Conservation (phyloP, 2,797 vertebrate genomes). For the Thalassophryne amazonica region DNA sequence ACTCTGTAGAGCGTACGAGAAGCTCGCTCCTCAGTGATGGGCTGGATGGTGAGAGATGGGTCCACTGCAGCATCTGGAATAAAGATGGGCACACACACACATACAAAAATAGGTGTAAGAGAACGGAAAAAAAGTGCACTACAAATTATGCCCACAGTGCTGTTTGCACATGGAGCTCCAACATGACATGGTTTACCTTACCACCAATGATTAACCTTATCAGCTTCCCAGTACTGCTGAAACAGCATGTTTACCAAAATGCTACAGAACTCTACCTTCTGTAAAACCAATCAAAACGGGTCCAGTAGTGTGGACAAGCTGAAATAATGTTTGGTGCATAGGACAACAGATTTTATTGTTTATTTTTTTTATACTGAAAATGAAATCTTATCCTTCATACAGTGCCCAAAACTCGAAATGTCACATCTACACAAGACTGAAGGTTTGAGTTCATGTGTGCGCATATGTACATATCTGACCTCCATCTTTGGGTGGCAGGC, state of each 20-base stretch:
- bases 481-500: constrained; percentile 91
- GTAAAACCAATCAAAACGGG: constrained; percentile 5
- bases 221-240: constrained; percentile 12
- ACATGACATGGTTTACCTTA: constrained; percentile 47
- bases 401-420: neutral
- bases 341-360: too few species aligned
- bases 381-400: too few species aligned
- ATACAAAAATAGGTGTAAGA: constrained; percentile 4
- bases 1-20: constrained; percentile 96
- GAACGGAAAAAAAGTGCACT: neutral
- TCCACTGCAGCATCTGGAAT: constrained; percentile 81
- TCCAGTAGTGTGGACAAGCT: neutral
- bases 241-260: constrained; percentile 19
- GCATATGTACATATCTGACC: constrained; percentile 59
- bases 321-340: neutral
- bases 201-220: constrained; percentile 62
- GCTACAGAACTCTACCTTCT: constrained; percentile 6
- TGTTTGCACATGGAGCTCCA: constrained; percentile 22
- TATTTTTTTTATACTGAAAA: too few species aligned
- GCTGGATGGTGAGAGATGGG: constrained; percentile 90
- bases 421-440: neutral
- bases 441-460: neutral
- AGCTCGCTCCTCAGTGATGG: constrained; percentile 96
- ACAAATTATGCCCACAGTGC: constrained; percentile 3
- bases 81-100: constrained; percentile 37